These are phyloP conservation scores for Octomys mimax DNA, from an alignment of 2,797 vertebrate species.

Conservation along the genomic window DNA sequence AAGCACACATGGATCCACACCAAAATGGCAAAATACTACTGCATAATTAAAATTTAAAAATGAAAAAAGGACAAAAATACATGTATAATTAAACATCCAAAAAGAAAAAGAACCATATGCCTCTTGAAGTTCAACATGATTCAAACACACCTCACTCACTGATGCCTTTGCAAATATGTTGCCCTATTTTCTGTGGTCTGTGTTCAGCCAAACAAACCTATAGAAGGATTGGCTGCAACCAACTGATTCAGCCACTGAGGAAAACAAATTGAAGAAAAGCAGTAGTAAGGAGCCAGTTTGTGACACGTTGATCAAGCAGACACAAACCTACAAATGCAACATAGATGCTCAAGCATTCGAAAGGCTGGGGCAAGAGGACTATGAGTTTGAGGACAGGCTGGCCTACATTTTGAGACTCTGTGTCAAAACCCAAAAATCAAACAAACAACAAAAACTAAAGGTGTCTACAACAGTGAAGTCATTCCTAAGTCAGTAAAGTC, in stretches of 20 bases:
- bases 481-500: not conserved
- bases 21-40: constrained; percentile 36
- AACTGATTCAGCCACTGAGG: not conserved
- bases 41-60: constrained; percentile 36
- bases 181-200: not conserved
- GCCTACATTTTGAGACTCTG: not conserved
- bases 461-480: not conserved
- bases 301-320: not conserved
- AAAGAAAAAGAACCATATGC: not conserved
- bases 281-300: not conserved
- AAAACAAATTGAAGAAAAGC: constrained; percentile 7
- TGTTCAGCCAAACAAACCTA: not conserved
- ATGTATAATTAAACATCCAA: not conserved
- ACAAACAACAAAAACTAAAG: not conserved
- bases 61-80: not conserved
- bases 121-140: not conserved
- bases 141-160: not conserved
- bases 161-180: not conserved
- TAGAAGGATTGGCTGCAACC: not conserved
- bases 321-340: not conserved
- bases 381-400: not conserved
- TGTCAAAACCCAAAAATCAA: not conserved
- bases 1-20: not conserved
- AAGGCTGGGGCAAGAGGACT: not conserved
- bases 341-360: not conserved